phyloP scores from a whole-genome alignment of 53 echinoderm and acorn worm genomes.

The Paelopatides confundens region DNA sequence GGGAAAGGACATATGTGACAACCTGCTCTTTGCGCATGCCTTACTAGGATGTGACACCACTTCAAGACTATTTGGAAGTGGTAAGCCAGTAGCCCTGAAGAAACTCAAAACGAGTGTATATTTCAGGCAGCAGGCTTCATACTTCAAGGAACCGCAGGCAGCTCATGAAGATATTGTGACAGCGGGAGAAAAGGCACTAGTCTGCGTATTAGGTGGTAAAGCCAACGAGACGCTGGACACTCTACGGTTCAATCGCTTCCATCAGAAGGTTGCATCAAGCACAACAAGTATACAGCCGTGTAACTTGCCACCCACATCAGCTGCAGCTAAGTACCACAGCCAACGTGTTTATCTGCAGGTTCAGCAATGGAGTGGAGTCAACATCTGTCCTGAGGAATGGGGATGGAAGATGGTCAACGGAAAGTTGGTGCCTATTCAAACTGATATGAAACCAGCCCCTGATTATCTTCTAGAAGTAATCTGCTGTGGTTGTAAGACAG shows the following conservation, averaged over 20 bases:
- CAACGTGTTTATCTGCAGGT: neutral
- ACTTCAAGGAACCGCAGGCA: neutral
- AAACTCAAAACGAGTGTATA: neutral
- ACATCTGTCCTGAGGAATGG: neutral
- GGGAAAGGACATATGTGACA: constrained; percentile 44
- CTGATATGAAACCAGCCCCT: constrained; percentile 2
- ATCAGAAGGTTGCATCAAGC: neutral
- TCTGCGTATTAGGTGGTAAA: constrained; percentile 26
- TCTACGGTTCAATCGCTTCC: constrained; percentile 12
- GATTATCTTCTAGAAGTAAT: neutral
- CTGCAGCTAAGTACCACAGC: constrained; percentile 9
- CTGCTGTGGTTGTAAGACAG: neutral
- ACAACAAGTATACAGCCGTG: constrained; percentile 2
- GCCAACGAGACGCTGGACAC: constrained; percentile 11
- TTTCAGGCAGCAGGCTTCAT: constrained; percentile 43
- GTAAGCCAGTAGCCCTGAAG: constrained; percentile 61
- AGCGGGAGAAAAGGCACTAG: constrained; percentile 38
- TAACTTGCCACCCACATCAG: constrained; percentile 46
- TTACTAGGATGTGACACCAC: constrained; percentile 70
- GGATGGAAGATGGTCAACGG: neutral
- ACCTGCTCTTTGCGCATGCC: constrained; percentile 61
- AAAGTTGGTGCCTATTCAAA: constrained; percentile 10
- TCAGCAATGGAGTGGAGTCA: neutral
- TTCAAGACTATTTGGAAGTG: constrained; percentile 54
- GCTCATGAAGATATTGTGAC: neutral